phyloP scores from a whole-genome alignment of 1,140 invertebrate species.

The Dreissena rostriformis region DNA sequence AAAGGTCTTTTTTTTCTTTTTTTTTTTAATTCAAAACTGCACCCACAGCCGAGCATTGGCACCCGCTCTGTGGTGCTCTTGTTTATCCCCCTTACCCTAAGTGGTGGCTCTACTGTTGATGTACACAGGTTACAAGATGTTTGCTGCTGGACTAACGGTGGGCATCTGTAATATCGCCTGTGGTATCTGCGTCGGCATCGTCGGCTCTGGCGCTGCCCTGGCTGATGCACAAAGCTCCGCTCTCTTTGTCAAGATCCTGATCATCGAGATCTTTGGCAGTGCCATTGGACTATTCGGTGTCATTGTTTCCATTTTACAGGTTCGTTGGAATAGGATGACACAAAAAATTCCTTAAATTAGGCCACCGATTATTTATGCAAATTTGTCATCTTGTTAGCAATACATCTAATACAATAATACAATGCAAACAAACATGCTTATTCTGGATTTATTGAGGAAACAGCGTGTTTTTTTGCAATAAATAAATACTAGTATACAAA shows the following conservation, averaged over 20 bases:
- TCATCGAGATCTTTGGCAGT: constrained; percentile 99
- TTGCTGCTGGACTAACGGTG: constrained; percentile 96
- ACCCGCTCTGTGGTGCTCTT: too few species aligned
- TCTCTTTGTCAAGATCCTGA: constrained; percentile 98
- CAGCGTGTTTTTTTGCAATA: constrained; percentile 1
- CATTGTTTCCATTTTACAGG: constrained; percentile 98
- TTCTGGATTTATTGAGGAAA: background rate
- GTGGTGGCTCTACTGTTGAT: too few species aligned
- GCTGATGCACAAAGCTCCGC: constrained; percentile 97
- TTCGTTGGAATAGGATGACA: constrained; percentile 67
- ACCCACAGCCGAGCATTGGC: too few species aligned
- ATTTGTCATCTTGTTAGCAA: background rate
- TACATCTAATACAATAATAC: constrained; percentile 11
- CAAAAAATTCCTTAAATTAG: background rate
- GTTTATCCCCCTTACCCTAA: too few species aligned
- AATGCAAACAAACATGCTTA: background rate
- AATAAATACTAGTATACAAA: too few species aligned
- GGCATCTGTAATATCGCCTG: constrained; percentile 97
- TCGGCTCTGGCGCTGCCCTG: constrained; percentile 96
- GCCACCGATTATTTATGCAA: background rate
- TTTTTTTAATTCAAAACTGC: too few species aligned
- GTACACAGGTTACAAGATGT: constrained; percentile 93
- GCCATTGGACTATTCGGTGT: constrained; percentile 99
- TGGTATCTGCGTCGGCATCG: constrained; percentile 97
- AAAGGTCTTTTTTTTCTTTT: too few species aligned